Conservation (phyloP, 2,888 invertebrate genomes). For the Aspidiotus destructor region DNA sequence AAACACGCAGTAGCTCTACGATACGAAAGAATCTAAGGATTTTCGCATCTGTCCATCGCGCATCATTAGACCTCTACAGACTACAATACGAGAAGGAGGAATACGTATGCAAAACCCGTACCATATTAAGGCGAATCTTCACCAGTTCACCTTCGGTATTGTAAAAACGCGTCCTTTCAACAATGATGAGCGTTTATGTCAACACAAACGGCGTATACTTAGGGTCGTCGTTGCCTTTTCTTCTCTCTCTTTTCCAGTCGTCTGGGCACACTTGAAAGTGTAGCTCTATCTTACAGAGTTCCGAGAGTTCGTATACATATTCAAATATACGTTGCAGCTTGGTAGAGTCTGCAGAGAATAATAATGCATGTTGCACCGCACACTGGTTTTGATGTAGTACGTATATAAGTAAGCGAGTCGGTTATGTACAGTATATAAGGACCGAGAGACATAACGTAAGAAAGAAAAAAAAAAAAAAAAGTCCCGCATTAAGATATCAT, state of each 20-base stretch:
- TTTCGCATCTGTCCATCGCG: no score
- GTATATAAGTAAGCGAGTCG: no score
- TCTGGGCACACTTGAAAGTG: no score
- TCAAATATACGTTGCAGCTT: not conserved
- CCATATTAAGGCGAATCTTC: not conserved
- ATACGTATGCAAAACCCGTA: not conserved
- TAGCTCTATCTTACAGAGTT: no score
- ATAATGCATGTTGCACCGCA: not conserved
- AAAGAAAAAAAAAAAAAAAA: not conserved
- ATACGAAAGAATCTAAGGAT: no score
- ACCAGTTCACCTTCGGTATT: slow-evolving; percentile 2
- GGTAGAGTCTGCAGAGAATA: not conserved
- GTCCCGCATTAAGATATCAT: not conserved
- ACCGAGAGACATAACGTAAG: not conserved
- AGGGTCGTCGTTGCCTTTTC: no score
- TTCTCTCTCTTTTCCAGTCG: no score
- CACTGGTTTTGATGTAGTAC: not conserved
- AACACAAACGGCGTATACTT: no score
- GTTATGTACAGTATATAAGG: not conserved
- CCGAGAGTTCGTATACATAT: not conserved
- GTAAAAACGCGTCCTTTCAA: not conserved
- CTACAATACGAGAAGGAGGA: no score
- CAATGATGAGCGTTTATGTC: not conserved
- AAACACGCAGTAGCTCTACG: no score
- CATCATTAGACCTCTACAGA: no score